Evolutionary conservation across 1,140 invertebrate species (phyloP).

Genomic region (Leptinotarsa texana): DNA sequence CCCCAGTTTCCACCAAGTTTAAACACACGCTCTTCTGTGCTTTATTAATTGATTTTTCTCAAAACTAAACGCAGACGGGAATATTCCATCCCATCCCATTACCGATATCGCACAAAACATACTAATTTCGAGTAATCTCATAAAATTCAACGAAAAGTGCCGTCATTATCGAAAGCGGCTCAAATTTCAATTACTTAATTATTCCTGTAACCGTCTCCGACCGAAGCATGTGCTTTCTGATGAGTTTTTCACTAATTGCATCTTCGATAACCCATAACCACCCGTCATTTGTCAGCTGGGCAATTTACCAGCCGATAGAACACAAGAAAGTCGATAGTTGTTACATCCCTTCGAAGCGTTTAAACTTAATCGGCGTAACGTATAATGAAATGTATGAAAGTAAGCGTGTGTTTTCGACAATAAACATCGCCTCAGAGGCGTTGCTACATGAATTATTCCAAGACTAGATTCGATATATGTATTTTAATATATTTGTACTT

Average conservation of each 20-base stretch:
- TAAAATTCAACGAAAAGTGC: too few relatives aligned
- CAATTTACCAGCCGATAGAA: slow-evolving; percentile 15
- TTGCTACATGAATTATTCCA: not conserved
- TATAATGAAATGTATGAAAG: slow-evolving; percentile 1
- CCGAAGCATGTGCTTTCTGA: slow-evolving; percentile 6
- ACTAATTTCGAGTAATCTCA: too few relatives aligned
- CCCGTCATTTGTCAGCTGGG: slow-evolving; percentile 14
- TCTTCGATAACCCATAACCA: slow-evolving; percentile 17
- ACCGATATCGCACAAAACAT: too few relatives aligned
- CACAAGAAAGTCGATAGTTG: not conserved
- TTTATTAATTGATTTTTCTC: too few relatives aligned
- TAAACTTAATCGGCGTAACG: slow-evolving; percentile 1
- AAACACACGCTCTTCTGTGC: too few relatives aligned
- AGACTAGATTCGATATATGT: too few relatives aligned
- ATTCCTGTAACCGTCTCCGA: not conserved
- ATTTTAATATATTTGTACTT: too few relatives aligned
- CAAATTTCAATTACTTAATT: slow-evolving; percentile 7
- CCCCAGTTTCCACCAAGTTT: too few relatives aligned
- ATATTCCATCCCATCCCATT: too few relatives aligned
- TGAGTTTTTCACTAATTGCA: slow-evolving; percentile 9
- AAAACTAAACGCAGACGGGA: too few relatives aligned
- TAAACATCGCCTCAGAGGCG: not conserved
- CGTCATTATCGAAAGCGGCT: slow-evolving; percentile 1
- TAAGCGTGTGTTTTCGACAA: not conserved
- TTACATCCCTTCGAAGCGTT: not conserved